These are phyloP conservation scores for Charadrius vociferus DNA, from an alignment of 2,113 vertebrate species.

Conservation along the genomic window DNA sequence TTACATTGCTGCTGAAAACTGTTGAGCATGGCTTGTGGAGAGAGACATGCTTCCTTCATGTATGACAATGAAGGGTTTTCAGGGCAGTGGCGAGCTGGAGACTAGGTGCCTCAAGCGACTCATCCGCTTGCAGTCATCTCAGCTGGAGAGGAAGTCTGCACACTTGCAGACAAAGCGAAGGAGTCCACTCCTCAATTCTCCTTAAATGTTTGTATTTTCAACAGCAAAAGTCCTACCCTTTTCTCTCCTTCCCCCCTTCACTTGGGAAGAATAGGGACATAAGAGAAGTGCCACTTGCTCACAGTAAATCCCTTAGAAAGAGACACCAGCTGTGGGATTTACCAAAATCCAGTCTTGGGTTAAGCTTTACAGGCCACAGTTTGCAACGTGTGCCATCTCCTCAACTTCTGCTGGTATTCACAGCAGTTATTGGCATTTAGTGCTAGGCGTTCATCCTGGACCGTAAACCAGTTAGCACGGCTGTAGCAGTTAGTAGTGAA, in stretches of 20 bases:
- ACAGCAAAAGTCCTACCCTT: neutral
- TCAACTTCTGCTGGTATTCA: neutral
- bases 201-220: neutral
- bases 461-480: neutral
- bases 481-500: neutral
- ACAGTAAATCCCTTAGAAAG: neutral
- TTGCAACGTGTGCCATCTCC: neutral
- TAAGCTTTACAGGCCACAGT: neutral
- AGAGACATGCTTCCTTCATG: neutral
- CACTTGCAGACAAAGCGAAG: neutral
- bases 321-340: neutral
- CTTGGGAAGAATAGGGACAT: neutral
- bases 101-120: neutral
- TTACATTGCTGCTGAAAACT: slow-evolving; percentile 29
- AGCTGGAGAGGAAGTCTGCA: neutral
- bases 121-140: neutral
- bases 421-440: neutral
- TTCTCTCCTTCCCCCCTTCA: neutral
- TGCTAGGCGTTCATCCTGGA: neutral
- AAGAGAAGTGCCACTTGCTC: neutral
- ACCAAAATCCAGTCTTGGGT: neutral
- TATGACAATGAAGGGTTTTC: neutral
- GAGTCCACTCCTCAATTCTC: neutral
- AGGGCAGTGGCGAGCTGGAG: neutral
- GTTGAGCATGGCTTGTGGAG: slow-evolving; percentile 19